Evolutionary conservation across 2,888 invertebrate species (phyloP).

Genomic region (Choristoneura rosaceana): DNA sequence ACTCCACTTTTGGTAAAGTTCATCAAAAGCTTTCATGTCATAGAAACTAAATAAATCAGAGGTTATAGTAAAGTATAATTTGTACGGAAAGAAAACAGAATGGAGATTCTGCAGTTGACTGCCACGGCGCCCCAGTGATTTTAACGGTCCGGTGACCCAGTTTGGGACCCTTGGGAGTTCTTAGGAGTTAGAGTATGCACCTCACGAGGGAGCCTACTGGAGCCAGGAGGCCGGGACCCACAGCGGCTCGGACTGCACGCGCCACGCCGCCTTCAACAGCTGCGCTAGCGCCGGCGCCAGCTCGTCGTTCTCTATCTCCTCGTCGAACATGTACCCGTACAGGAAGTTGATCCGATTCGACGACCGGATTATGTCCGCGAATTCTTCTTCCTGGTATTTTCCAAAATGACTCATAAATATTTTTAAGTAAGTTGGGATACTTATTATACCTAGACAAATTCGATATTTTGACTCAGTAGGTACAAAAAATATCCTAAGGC

Average conservation of each 20-base stretch:
- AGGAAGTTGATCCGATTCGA: slow-evolving; percentile 95
- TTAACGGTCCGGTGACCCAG: background rate
- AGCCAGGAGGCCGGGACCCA: slow-evolving; percentile 99
- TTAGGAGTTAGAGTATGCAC: background rate
- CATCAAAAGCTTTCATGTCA: background rate
- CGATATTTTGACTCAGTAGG: no score
- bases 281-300: slow-evolving; percentile 94
- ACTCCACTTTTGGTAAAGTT: background rate
- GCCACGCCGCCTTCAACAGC: slow-evolving; percentile 91
- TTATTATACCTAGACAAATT: no score
- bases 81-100: background rate
- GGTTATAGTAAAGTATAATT: background rate
- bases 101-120: background rate
- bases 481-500: no score
- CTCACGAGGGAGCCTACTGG: slow-evolving; percentile 82
- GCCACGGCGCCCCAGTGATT: background rate
- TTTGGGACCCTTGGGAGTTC: background rate
- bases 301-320: slow-evolving; percentile 96
- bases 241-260: slow-evolving; percentile 95
- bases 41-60: background rate
- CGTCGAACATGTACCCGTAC: slow-evolving; percentile 97
- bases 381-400: slow-evolving; percentile 93
- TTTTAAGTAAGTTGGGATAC: background rate
- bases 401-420: background rate
- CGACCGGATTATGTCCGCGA: slow-evolving; percentile 93